Evolutionary conservation across 2,797 vertebrate genomes (phyloP).

Genomic region (Pygocentrus nattereri): DNA sequence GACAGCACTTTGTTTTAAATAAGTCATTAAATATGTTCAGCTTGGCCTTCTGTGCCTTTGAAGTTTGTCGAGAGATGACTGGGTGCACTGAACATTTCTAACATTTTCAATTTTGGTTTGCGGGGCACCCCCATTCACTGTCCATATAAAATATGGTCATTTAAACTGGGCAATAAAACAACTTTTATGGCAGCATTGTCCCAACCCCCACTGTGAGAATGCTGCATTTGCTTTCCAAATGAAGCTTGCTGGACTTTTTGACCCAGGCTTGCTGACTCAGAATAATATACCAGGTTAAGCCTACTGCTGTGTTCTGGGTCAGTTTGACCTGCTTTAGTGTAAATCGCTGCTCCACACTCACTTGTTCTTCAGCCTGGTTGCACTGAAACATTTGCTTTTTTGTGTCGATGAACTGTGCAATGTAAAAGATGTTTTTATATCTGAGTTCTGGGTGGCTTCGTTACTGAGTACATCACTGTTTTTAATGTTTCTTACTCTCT

Average conservation of each 20-base stretch:
- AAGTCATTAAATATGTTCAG: constrained; percentile 44
- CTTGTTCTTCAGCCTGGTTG: neutral
- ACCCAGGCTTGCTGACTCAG: constrained; percentile 48
- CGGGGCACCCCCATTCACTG: constrained; percentile 55
- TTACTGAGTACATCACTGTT: neutral
- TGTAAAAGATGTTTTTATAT: neutral
- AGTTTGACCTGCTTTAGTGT: constrained; percentile 15
- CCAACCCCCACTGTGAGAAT: constrained; percentile 57
- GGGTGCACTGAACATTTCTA: constrained; percentile 52
- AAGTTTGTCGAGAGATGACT: constrained; percentile 52
- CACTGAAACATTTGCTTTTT: neutral
- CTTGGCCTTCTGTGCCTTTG: constrained; percentile 50
- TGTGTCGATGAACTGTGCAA: neutral
- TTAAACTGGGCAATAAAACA: constrained; percentile 64
- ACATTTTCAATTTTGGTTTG: constrained; percentile 56
- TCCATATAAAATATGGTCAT: constrained; percentile 63
- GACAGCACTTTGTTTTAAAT: constrained; percentile 38
- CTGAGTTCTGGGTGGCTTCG: neutral
- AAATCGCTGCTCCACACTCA: neutral
- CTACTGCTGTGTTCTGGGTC: neutral
- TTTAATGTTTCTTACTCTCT: no score
- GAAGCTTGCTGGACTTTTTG: constrained; percentile 50
- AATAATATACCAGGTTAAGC: constrained; percentile 34
- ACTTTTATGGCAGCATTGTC: constrained; percentile 63
- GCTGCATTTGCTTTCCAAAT: constrained; percentile 59